phyloP scores from a whole-genome alignment of 2,797 vertebrate species.

The Syndactyla subalaris region DNA sequence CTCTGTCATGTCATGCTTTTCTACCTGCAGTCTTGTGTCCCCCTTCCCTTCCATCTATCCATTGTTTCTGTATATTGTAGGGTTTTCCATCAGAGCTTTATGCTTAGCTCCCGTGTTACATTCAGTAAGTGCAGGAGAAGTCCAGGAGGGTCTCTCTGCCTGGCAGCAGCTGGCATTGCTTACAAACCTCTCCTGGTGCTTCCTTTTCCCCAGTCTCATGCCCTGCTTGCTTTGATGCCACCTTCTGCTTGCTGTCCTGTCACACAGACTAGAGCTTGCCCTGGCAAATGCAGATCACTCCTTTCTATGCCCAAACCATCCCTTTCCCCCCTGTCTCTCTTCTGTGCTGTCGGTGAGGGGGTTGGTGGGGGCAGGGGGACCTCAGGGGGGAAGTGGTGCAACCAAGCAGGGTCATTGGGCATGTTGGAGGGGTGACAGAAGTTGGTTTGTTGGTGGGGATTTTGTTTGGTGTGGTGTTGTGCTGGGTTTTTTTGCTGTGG shows the following conservation, averaged over 20 bases:
- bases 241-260: neutral
- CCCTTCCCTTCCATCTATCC: neutral
- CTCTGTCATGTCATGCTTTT: neutral
- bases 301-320: neutral
- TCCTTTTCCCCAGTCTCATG: neutral
- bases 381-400: neutral
- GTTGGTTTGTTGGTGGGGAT: neutral
- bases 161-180: neutral
- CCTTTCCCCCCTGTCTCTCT: rapidly evolving
- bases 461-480: neutral
- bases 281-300: neutral
- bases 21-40: neutral
- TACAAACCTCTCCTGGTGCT: neutral
- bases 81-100: neutral
- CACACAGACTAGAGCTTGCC: neutral
- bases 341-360: neutral
- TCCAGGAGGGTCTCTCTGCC: neutral
- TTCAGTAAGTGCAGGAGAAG: neutral
- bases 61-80: neutral
- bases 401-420: neutral
- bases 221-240: neutral
- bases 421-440: rapidly evolving
- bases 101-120: neutral
- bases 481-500: neutral
- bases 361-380: neutral